Evolutionary conservation across 2,888 invertebrate genomes (phyloP).

Genomic region (Exocentrus adspersus): DNA sequence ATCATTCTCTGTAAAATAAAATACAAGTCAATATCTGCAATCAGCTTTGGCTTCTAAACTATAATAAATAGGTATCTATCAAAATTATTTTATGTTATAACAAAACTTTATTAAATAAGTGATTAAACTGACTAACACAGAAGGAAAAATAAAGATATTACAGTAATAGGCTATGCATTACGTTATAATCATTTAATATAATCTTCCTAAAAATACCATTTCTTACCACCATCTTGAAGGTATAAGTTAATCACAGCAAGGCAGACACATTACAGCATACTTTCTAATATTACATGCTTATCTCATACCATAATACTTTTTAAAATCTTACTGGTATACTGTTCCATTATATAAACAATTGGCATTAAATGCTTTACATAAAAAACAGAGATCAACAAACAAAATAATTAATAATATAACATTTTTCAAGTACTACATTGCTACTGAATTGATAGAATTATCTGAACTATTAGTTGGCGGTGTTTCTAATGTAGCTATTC

Average conservation of each 20-base stretch:
- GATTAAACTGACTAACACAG: constrained; percentile 8
- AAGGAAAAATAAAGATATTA: constrained; percentile 20
- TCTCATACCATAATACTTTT: constrained; percentile 34
- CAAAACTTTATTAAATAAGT: constrained; percentile 22
- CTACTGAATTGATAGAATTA: constrained; percentile 59
- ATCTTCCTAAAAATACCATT: constrained; percentile 35
- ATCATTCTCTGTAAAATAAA: no score
- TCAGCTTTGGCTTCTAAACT: no score
- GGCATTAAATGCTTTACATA: constrained; percentile 38
- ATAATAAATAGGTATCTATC: no score
- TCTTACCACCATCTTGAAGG: constrained; percentile 35
- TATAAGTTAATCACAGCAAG: constrained; percentile 51
- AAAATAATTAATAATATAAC: constrained; percentile 17
- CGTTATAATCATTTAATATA: constrained; percentile 35
- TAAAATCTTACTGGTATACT: constrained; percentile 35
- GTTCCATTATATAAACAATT: constrained; percentile 37
- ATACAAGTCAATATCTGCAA: no score
- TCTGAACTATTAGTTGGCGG: constrained; percentile 61
- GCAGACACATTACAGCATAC: constrained; percentile 46
- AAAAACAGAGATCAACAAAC: constrained; percentile 39
- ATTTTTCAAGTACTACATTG: constrained; percentile 48
- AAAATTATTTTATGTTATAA: constrained; percentile 7
- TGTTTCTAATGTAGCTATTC: constrained; percentile 64
- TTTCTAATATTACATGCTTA: constrained; percentile 33
- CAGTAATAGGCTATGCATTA: constrained; percentile 13